phyloP scores from a whole-genome alignment of 1,140 invertebrate species.

The Drosophila virilis region DNA sequence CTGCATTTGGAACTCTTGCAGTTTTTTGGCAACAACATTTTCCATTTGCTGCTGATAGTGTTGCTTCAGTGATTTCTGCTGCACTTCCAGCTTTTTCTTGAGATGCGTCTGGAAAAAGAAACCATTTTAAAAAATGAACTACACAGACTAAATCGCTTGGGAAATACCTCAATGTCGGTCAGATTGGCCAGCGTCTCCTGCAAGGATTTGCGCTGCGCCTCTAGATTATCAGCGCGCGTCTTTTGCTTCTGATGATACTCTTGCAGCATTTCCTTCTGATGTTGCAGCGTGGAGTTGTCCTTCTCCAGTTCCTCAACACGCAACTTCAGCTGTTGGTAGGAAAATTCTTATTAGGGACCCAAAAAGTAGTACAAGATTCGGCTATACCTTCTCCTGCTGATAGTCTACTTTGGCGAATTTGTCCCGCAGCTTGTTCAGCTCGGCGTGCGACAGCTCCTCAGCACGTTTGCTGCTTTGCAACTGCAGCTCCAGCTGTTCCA shows the following conservation, averaged over 20 bases:
- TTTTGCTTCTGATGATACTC: slow-evolving; percentile 82
- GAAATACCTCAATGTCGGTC: slow-evolving; percentile 72
- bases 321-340: slow-evolving; percentile 48
- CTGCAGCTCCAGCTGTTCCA: slow-evolving; percentile 73
- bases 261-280: slow-evolving; percentile 78
- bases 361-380: neutral
- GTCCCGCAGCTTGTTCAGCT: slow-evolving; percentile 76
- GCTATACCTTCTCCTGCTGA: slow-evolving; percentile 68
- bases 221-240: slow-evolving; percentile 63
- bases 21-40: slow-evolving; percentile 89
- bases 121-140: neutral
- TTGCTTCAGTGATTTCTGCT: slow-evolving; percentile 88
- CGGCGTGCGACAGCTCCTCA: slow-evolving; percentile 66
- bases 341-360: neutral
- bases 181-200: slow-evolving; percentile 71
- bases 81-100: slow-evolving; percentile 87
- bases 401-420: slow-evolving; percentile 73
- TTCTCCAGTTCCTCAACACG: slow-evolving; percentile 70
- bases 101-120: slow-evolving; percentile 54
- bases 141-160: neutral
- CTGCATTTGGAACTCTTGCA: slow-evolving; percentile 91
- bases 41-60: slow-evolving; percentile 93
- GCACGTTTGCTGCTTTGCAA: slow-evolving; percentile 61
- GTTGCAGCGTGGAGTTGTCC: slow-evolving; percentile 56
- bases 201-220: slow-evolving; percentile 68